phyloP scores from a whole-genome alignment of 2,888 invertebrate genomes.

The Trimorus sp. region DNA sequence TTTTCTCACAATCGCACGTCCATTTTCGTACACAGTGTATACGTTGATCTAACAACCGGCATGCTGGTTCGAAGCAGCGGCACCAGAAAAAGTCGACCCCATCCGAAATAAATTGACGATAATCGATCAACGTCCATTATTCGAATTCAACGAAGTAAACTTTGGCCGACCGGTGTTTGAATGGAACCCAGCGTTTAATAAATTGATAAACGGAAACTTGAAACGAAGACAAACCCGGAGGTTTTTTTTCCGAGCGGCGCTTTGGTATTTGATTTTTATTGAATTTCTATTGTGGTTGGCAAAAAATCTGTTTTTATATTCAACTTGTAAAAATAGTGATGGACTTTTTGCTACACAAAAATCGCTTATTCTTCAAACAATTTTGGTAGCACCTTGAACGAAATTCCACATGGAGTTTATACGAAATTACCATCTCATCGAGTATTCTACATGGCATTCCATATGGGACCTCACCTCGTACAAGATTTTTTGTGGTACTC shows the following conservation, averaged over 20 bases:
- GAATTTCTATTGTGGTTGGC: neutral
- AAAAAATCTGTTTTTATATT: too few relatives aligned
- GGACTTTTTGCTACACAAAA: too few relatives aligned
- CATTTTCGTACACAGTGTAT: too few relatives aligned
- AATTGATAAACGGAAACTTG: conserved; percentile 22
- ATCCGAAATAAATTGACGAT: conserved; percentile 20
- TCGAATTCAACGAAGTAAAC: conserved; percentile 11
- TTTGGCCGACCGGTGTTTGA: neutral
- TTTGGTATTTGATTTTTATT: conserved; percentile 12
- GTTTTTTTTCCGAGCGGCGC: neutral
- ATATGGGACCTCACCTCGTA: too few relatives aligned
- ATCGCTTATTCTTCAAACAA: too few relatives aligned
- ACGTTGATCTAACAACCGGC: neutral
- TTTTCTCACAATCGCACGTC: too few relatives aligned
- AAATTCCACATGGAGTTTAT: neutral
- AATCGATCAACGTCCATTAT: conserved; percentile 29
- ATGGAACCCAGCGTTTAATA: conserved; percentile 1
- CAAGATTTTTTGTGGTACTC: too few relatives aligned
- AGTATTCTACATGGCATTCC: neutral
- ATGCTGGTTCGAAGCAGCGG: neutral
- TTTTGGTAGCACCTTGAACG: neutral
- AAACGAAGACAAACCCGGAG: conserved; percentile 1
- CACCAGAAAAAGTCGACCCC: neutral
- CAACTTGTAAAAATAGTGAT: too few relatives aligned
- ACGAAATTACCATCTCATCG: too few relatives aligned